These are phyloP conservation scores for Catotricha subobsoleta DNA, from an alignment of 2,888 invertebrate species.

Conservation along the genomic window DNA sequence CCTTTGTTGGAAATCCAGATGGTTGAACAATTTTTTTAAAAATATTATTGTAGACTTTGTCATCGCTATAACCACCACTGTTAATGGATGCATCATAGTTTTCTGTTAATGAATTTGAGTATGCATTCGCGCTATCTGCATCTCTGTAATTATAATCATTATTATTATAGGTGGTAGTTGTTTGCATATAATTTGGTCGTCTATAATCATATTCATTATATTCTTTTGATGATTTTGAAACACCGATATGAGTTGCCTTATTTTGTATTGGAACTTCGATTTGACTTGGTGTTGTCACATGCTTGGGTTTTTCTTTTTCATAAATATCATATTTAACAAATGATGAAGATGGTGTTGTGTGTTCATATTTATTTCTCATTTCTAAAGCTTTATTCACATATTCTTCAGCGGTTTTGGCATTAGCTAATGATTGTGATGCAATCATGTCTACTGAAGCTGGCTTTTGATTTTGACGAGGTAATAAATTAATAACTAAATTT, in stretches of 20 bases:
- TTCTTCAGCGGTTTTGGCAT: constrained; percentile 25
- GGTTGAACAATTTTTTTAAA: too few relatives aligned
- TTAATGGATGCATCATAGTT: neutral
- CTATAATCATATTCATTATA: neutral
- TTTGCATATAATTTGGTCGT: neutral
- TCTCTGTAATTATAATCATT: neutral
- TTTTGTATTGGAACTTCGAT: neutral
- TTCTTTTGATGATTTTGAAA: neutral
- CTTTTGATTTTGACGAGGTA: constrained; percentile 20
- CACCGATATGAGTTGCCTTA: neutral
- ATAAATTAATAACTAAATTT: constrained; percentile 22
- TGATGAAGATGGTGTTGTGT: constrained; percentile 3
- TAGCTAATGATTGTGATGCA: constrained; percentile 10
- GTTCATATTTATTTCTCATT: constrained; percentile 15
- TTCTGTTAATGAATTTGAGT: neutral
- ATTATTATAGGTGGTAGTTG: neutral
- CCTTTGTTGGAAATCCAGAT: constrained; percentile 13
- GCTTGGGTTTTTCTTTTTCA: constrained; percentile 4
- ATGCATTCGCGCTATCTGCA: neutral
- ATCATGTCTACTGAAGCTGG: constrained; percentile 10
- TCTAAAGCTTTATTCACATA: constrained; percentile 27
- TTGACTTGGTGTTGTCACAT: neutral
- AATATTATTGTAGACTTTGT: neutral
- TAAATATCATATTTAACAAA: constrained; percentile 7
- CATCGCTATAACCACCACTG: neutral